These are phyloP conservation scores for Spodoptera exigua DNA, from an alignment of 2,888 invertebrate genomes.

Conservation along the genomic window DNA sequence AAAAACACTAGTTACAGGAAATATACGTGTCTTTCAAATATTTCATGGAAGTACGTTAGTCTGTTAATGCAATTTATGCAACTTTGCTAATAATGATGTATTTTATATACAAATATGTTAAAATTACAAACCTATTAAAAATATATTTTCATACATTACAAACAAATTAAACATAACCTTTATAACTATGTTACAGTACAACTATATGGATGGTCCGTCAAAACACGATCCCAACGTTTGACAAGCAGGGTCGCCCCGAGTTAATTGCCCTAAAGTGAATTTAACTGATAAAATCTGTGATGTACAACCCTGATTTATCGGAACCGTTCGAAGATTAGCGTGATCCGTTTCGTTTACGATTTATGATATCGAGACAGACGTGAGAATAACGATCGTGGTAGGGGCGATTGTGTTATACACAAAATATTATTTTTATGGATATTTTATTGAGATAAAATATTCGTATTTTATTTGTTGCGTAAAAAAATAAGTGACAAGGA, in stretches of 20 bases:
- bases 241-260: constrained; percentile 31
- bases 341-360: constrained; percentile 44
- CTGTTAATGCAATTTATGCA: no score
- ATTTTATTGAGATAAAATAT: constrained; percentile 5
- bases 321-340: constrained; percentile 54
- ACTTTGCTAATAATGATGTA: no score
- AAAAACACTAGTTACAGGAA: no score
- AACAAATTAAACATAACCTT: not conserved
- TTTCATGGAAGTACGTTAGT: no score
- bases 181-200: constrained; percentile 20
- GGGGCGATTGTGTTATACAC: not conserved
- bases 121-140: no score
- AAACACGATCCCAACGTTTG: constrained; percentile 19
- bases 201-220: constrained; percentile 24
- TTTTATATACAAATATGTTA: no score
- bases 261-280: constrained; percentile 69
- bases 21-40: no score
- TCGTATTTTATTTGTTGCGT: no score
- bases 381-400: constrained; percentile 29
- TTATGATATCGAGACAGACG: constrained; percentile 38
- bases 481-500: not conserved
- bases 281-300: constrained; percentile 69
- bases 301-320: constrained; percentile 63
- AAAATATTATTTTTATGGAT: constrained; percentile 7
- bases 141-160: not conserved